Evolutionary conservation across 2,797 vertebrate genomes (phyloP), one percentile per base, ranked within the genome.

Genomic region (Anisognathus igniventris): DNA sequence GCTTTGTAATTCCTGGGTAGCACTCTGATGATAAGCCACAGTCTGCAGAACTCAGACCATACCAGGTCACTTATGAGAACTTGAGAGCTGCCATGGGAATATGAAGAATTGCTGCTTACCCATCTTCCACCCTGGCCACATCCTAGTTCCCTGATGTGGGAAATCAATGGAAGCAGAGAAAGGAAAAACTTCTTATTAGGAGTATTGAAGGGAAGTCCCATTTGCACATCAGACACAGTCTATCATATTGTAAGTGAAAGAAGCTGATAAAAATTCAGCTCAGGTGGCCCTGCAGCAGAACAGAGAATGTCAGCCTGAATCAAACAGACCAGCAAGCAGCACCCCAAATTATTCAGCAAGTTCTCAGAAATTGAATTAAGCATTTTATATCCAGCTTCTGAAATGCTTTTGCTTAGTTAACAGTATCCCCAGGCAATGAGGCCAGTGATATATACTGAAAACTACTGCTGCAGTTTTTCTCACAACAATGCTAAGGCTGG

Each of bases 211-310:
- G 72, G 58, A 89, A 86, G n/a, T 56, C 25, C 27, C 53, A 73
- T 12, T 8, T 14, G 89, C 85, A 67, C 23, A 80, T 33, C 23
- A 0, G n/a, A 66, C 58, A 45, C 25, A 60, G 58, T 47, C 77
- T 72, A 62, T 86, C 53, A 40, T 28, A 82, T 2, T 62, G 22
- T 37, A 94, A 78, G 66, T 2, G 61, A 70, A 97, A 97, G 96
- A 96, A 96, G 93, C 96, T 96, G 96, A 88, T 98, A 97, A 98
- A 97, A 97, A 97, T 95, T 96, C 93, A 73, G 73, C 88, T 97
- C 97, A 98, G 97, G 95, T 97, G 93, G 94, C 77, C 93, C 70
- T 97, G 83, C 86, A 94, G 94, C 39, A 85, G 65, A 93, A 90
- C 22, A 86, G 78, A 94, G 42, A 92, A 86, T 40, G 42, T 35